Evolutionary conservation across 2,113 vertebrate genomes (phyloP), one percentile per base, ranked within the genome.

Genomic region (Serinus canaria): DNA sequence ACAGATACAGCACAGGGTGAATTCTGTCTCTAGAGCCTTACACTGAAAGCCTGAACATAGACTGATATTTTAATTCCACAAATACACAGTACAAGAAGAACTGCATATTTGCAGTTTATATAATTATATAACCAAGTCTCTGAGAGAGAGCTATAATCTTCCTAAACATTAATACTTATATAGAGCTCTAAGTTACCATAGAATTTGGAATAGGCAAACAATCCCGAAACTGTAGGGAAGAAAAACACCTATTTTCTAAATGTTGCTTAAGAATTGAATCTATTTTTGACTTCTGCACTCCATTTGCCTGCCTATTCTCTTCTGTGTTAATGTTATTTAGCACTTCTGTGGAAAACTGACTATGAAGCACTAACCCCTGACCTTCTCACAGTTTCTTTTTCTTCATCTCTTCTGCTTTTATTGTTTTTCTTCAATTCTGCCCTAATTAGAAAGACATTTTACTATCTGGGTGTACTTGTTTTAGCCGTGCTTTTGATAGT

Each of bases 21-120:
- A 18, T 90, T 92, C 77, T 75, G 21, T 69, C 52, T 66, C 85
- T 28, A 33, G 67, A 59, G 50, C 24, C 70, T 95, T 59, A 21
- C 28, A 43, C 11, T 90, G 59, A 83, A 92, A 79, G 33, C 24
- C 49, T 81, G 55, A 90, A 44, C 21, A 19, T 4, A 82, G 28
- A 39, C 33, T 72, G 68, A 59, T 87, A 77, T 53, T 89, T 91
- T 95, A 82, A 74, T 95, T 74, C 59, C 67, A 76, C 50, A 90
- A 94, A 74, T 53, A 55, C 35, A 73, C 39, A 50, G 82, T 31
- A 46, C 5, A 44, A 68, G n/a, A 20, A 91, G n/a, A 33, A 74
- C 49, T 70, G 35, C 13, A 24, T 52, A 35, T 85, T 87, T 91
- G 23, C 19, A 55, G 24, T 64, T 87, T 67, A 47, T 55, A 20